These are phyloP conservation scores for Melanotaenia maccullochi DNA, from an alignment of 2,797 vertebrate species.

Conservation along the genomic window DNA sequence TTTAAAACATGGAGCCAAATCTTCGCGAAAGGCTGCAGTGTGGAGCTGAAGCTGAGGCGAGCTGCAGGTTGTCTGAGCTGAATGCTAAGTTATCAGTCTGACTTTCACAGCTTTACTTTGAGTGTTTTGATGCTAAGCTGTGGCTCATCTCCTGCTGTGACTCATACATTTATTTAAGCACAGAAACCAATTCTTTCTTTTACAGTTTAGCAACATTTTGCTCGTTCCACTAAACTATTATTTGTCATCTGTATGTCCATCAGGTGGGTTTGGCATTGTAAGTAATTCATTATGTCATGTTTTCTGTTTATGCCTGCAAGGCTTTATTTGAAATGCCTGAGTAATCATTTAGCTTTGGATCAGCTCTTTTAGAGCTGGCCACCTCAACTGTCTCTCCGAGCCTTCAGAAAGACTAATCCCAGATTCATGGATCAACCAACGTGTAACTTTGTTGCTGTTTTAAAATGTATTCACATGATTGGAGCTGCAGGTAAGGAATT, in stretches of 20 bases:
- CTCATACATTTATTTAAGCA: conserved; percentile 14
- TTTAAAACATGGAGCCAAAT: background rate
- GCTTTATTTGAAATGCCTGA: background rate
- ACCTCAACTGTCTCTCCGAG: conserved; percentile 37
- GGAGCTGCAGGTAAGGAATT: conserved; percentile 52
- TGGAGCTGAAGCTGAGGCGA: background rate
- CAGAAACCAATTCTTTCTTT: background rate
- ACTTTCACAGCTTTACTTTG: conserved; percentile 2
- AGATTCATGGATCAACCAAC: conserved; percentile 64
- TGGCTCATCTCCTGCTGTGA: background rate
- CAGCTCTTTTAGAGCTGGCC: conserved; percentile 18
- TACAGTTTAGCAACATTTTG: background rate
- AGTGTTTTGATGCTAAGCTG: conserved; percentile 2
- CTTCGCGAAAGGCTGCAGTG: background rate
- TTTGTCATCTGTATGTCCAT: conserved; percentile 1
- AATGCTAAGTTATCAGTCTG: background rate
- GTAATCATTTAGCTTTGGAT: conserved; percentile 24
- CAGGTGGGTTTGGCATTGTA: conserved; percentile 5
- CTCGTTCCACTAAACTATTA: background rate
- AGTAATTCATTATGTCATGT: background rate
- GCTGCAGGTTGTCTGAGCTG: background rate
- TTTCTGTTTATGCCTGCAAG: background rate
- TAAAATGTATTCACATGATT: conserved; percentile 48
- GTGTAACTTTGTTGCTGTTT: conserved; percentile 50
- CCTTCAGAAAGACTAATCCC: conserved; percentile 61